A percentile compares a stretch with the other conserved stretches of the same genome.
phyloP scores from a whole-genome alignment of 1,140 invertebrate species.

The Leptestheria dahalacensis region DNA sequence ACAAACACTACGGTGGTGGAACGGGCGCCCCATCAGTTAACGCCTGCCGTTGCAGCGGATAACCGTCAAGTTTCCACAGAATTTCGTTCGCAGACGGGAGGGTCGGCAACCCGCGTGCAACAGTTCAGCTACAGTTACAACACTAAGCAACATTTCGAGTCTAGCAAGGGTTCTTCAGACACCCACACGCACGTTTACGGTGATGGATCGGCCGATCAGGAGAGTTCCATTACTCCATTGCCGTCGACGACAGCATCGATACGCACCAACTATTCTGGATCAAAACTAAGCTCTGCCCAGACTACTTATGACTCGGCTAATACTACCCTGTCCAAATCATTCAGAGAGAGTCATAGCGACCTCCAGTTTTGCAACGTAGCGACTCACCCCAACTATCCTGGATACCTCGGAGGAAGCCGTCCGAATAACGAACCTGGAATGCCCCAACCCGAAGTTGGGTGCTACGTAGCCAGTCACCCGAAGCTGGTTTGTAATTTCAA shows the following conservation, averaged over 20 bases:
- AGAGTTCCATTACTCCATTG: background rate
- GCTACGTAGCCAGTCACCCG: constrained; percentile 1
- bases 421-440: constrained; percentile 1
- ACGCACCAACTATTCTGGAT: background rate
- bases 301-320: background rate
- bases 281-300: background rate
- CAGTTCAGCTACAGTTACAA: constrained; percentile 6
- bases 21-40: background rate
- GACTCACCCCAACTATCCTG: constrained; percentile 10
- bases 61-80: background rate
- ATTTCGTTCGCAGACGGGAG: background rate
- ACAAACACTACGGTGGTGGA: background rate
- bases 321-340: background rate
- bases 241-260: background rate
- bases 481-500: constrained; percentile 8
- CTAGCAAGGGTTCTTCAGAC: background rate
- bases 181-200: background rate
- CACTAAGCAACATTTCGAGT: background rate
- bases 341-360: background rate
- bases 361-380: constrained; percentile 12
- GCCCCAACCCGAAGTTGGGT: constrained; percentile 2
- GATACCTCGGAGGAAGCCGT: background rate
- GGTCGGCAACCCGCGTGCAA: background rate
- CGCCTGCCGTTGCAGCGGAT: background rate
- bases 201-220: background rate